These are phyloP conservation scores for Vanacampus margaritifer DNA, from an alignment of 2,113 vertebrate species.

Conservation along the genomic window DNA sequence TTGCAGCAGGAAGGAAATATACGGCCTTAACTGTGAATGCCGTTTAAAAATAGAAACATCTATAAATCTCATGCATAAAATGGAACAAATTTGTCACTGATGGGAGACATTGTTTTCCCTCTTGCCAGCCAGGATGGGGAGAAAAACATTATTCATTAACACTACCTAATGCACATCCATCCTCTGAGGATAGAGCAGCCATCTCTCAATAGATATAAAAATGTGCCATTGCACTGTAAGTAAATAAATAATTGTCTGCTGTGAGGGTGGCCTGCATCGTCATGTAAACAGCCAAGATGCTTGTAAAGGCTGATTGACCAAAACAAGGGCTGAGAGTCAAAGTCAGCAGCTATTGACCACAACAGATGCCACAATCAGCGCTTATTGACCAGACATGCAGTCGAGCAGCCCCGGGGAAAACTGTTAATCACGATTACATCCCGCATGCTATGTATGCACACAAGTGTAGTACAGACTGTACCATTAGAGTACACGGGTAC, in stretches of 20 bases:
- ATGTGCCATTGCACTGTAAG: slow-evolving; percentile 52
- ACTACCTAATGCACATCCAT: slow-evolving; percentile 51
- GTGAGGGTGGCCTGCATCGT: slow-evolving; percentile 32
- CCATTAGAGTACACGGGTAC: slow-evolving; percentile 16
- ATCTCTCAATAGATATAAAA: slow-evolving; percentile 48
- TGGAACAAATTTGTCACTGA: slow-evolving; percentile 51
- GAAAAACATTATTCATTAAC: slow-evolving; percentile 56
- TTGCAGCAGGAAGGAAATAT: slow-evolving; percentile 25
- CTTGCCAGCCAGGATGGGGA: slow-evolving; percentile 21
- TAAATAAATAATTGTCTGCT: slow-evolving; percentile 50
- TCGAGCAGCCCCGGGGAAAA: slow-evolving; percentile 37
- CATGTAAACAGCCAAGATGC: slow-evolving; percentile 43
- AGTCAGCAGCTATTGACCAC: slow-evolving; percentile 65
- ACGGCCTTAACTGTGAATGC: slow-evolving; percentile 38
- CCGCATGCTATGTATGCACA: slow-evolving; percentile 26
- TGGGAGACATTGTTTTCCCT: slow-evolving; percentile 53
- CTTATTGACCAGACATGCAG: slow-evolving; percentile 59
- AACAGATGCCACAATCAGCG: slow-evolving; percentile 57
- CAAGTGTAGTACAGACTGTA: slow-evolving; percentile 17
- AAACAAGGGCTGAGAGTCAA: slow-evolving; percentile 64
- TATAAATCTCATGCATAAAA: slow-evolving; percentile 55
- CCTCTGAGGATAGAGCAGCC: slow-evolving; percentile 47
- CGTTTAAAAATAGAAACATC: slow-evolving; percentile 63
- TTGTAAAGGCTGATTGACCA: slow-evolving; percentile 60
- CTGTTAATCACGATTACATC: slow-evolving; percentile 45